A percentile compares a stretch with the other conserved stretches of the same genome.
phyloP scores from a whole-genome alignment of 2,113 vertebrate species.

The Xenopus borealis region DNA sequence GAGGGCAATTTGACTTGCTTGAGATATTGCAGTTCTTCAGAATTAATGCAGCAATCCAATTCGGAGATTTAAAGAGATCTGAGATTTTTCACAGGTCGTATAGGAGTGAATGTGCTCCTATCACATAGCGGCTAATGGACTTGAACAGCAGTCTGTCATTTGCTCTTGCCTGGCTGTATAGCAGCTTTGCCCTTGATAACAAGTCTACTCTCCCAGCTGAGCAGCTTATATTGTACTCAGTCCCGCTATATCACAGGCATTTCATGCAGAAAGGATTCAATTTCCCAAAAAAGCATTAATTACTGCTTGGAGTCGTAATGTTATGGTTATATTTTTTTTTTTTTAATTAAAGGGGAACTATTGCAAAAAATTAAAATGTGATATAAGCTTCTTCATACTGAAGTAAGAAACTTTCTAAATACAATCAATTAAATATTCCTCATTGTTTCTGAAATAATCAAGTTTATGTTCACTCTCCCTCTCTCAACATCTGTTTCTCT shows the following conservation, averaged over 20 bases:
- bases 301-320: constrained; percentile 58
- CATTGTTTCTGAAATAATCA: too few species aligned
- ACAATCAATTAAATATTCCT: too few species aligned
- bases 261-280: constrained; percentile 63
- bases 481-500: too few species aligned
- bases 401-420: too few species aligned
- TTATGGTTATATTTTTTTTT: constrained; percentile 61
- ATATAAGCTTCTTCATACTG: too few species aligned
- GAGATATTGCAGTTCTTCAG: constrained; percentile 97
- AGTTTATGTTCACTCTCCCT: too few species aligned
- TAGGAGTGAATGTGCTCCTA: constrained; percentile 91
- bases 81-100: constrained; percentile 99
- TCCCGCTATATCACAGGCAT: constrained; percentile 61
- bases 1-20: constrained; percentile 99
- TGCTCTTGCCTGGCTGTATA: constrained; percentile 74
- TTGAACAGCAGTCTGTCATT: constrained; percentile 98
- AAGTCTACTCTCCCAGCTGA: constrained; percentile 72
- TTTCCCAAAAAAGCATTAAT: constrained; percentile 65
- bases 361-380: too few species aligned
- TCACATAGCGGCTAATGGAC: constrained; percentile 99
- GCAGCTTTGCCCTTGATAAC: constrained; percentile 91
- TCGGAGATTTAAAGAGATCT: constrained; percentile 98
- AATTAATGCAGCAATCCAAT: constrained; percentile 98
- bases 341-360: constrained; percentile 40
- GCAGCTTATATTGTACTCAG: constrained; percentile 82